Evolutionary conservation across 2,888 invertebrate species (phyloP).

Genomic region (Geotrupes spiniger): DNA sequence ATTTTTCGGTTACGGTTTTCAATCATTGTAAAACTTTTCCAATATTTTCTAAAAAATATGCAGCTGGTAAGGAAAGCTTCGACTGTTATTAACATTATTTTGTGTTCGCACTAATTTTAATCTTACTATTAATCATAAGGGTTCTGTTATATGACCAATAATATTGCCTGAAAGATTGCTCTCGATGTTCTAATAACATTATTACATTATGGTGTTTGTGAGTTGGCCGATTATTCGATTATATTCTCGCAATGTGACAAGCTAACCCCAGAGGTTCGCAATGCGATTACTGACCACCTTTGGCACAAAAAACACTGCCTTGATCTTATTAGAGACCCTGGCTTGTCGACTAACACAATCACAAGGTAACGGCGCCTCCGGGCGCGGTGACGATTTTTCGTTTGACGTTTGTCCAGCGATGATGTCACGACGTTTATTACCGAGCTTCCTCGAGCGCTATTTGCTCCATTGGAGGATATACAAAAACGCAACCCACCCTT

Average conservation of each 20-base stretch:
- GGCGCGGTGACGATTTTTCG: conserved; percentile 5
- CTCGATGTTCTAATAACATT: conserved; percentile 12
- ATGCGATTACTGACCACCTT: conserved; percentile 49
- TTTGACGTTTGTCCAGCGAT: conserved; percentile 1
- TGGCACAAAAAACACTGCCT: conserved; percentile 28
- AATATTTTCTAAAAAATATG: too few relatives aligned
- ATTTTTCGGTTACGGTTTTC: too few relatives aligned
- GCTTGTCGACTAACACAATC: conserved; percentile 34
- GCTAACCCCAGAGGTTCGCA: conserved; percentile 40
- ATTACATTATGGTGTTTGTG: conserved; percentile 18
- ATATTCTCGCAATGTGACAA: conserved; percentile 38
- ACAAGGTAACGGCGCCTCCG: conserved; percentile 3
- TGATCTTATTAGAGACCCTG: conserved; percentile 35
- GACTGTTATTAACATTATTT: too few relatives aligned
- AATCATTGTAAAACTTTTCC: too few relatives aligned
- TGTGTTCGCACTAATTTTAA: too few relatives aligned
- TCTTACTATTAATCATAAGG: too few relatives aligned
- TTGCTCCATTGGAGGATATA: neutral
- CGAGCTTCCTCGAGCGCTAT: neutral
- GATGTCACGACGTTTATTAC: neutral
- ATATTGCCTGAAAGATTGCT: too few relatives aligned
- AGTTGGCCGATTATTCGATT: conserved; percentile 18
- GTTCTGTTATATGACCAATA: conserved; percentile 14
- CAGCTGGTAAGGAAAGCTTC: too few relatives aligned
- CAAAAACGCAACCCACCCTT: conserved; percentile 25